Evolutionary conservation across 1,140 invertebrate genomes (phyloP), one percentile per base, ranked within the genome.

Genomic region (Sesamia nonagrioides): DNA sequence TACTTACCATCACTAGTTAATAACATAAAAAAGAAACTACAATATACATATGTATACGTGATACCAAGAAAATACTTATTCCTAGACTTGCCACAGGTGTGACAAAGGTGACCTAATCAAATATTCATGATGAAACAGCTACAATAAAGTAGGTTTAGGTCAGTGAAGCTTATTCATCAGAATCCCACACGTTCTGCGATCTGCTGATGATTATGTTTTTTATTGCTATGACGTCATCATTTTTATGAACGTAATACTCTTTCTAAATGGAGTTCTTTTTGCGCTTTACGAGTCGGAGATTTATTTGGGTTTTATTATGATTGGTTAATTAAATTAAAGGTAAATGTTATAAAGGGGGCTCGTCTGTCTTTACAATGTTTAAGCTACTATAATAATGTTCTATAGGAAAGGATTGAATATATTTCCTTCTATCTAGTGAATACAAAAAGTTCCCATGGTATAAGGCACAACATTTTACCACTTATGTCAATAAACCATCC

Each of bases 71-170:
- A 71, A 37, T 8, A 6, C 11, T 71, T 52, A 54, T 17, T 61
- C 35, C 60, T 54, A 42, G n/a, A 42, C 45, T 52, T 2, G 61
- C 33, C 45, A 63, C 73, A 76, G 73, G 73, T 76, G 73, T 76
- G 63, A 50, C 58, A 45, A 50, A 27, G 35, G 58, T 82, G 77
- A 76, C 77, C 71, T 82, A 54, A 81, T 75, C 40, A 61, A 37
- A 45, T 71, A 72, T 78, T 66, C 56, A 72, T 78, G 71, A 72
- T 35, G 71, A 77, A 74, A 71, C 60, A 60, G 76, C 80, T 66
- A 60, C 73, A 73, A 77, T 63, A 75, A 69, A 79, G 73, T 82
- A 71, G 77, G 82, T 83, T 77, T 83, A 83, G 82, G 82, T 82
- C 81, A 78, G 18, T 21, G 42, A 56, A 50, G 48, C 79, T 72